Evolutionary conservation across 2,113 vertebrate species (phyloP), one percentile per base, ranked within the genome.

Genomic region (Mirza zaza): DNA sequence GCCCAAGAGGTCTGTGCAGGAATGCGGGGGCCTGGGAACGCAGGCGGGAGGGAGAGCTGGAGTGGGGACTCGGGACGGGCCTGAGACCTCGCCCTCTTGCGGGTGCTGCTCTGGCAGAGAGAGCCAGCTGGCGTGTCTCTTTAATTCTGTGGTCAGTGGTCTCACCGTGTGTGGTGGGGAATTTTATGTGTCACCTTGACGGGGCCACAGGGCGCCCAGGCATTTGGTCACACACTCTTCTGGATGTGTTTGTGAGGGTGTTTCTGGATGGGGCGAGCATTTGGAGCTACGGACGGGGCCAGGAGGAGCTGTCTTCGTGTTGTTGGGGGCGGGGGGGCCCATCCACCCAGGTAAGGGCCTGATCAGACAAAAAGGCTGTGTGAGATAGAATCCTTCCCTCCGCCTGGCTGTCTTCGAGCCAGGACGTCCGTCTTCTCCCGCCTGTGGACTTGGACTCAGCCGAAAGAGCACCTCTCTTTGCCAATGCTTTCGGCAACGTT

Each of bases 1-100:
- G 95, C 20, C 81, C 0, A 2, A 21, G 75, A 93, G 93, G 92
- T 59, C 95, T 29, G 80, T 17, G 27, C 94, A 96, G 50, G 97
- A 97, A 97, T 93, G 89, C 20, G 0, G 0, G 93, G 71, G 97
- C 96, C 96, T 95, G 97, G 96, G 93, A 96, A 14, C 25, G 18
- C 36, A 0, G 80, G 6, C 48, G 39, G 45, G 76, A 27, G 0
- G 0, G 10, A n/a, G n/a, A 6, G 11, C 48, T 2, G 0, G 27
- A 0, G 3, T 2, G 71, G 21, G 57, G 45, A 17, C 23, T 0
- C 2, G 3, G 61, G 80, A 59, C 0, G 13, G 17, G 15, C 71
- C 4, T 3, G 0, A 23, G 52, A 48, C 29, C 17, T 0, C 0
- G 42, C 42, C 42, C 42, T 2, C 42, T 36, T 25, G 0, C 1